Percentiles rank a stretch among this genome's conserved stretches.
These are phyloP conservation scores for Sitta europaea DNA, from an alignment of 2,113 vertebrate species.

Conservation along the genomic window DNA sequence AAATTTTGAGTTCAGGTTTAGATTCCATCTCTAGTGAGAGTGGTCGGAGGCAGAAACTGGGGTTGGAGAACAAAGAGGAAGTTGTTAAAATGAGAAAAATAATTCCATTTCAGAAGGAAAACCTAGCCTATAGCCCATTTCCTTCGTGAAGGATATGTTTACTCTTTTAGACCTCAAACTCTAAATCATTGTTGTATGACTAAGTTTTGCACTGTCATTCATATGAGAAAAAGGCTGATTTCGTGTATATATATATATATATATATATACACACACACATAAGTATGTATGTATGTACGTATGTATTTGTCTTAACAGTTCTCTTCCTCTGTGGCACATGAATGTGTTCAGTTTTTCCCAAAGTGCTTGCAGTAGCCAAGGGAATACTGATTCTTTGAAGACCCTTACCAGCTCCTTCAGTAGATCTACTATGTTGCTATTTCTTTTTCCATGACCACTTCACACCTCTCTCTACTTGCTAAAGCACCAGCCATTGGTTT, in stretches of 20 bases:
- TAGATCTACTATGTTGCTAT: neutral
- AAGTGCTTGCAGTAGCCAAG: neutral
- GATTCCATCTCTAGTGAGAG: neutral
- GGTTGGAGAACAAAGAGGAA: neutral
- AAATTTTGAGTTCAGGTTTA: neutral
- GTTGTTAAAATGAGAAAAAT: neutral
- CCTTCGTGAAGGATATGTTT: neutral
- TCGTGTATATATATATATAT: too few species aligned
- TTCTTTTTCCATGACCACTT: neutral
- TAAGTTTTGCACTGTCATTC: neutral
- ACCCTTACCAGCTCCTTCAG: neutral
- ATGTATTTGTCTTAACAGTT: neutral
- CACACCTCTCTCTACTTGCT: neutral
- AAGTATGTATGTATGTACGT: neutral
- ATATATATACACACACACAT: too few species aligned
- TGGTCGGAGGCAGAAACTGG: neutral
- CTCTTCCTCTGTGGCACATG: neutral
- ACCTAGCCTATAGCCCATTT: neutral
- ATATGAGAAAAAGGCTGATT: neutral
- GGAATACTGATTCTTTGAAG: neutral
- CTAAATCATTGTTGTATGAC: neutral
- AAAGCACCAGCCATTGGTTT: neutral
- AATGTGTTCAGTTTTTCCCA: neutral
- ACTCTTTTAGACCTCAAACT: neutral
- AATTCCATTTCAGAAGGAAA: neutral